Base-by-base conservation (phyloP, 2,113 vertebrate genomes). In the Turdus rufiventris region DNA sequence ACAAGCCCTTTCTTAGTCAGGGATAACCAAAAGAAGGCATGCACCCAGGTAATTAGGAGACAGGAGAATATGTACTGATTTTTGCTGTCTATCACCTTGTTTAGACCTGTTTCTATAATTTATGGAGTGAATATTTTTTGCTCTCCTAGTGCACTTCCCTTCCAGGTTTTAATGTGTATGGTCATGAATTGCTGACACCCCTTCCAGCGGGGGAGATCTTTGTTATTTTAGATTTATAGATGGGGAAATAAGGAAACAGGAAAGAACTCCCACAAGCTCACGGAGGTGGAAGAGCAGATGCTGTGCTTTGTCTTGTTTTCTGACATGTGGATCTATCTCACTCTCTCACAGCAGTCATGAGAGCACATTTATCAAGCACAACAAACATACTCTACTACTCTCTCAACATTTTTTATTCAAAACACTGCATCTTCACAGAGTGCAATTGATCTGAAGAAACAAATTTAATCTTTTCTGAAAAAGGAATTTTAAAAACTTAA, bases 221-320 rank as follows among this genome's bases (percentile, higher is more conserved):
- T 58, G 84, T 92, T 85, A 68, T 50, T 91, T 91, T 50, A 87
- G 60, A 87, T 89, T 86, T 91, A 78, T 73, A 82, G 53, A 67
- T 33, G 51, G 34, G 65, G 77, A 91, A 89, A 83, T 50, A 75
- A 73, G 38, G 51, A 57, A 94, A 84, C 36, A 63, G 83, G 71
- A 94, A 75, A 84, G 40, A 92, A 87, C 61, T 96, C 91, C 48
- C 77, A 75, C 81, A 78, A 78, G 78, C 57, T 33, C 45, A 45
- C 0, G 1, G 65, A 94, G 71, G 65, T 93, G 90, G 93, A 89
- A 88, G 43, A 81, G 53, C 85, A 88, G 91, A 89, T 95, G 80
- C 87, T 94, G 57, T 5, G 21, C 74, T 91, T 89, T 65, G 33
- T 78, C 81, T 94, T 75, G 31, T 75, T 91, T 89, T 85, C 87